Evolutionary conservation across 92 coral and sea anemone species (phyloP).

Genomic region (Epizoanthus scotinus): DNA sequence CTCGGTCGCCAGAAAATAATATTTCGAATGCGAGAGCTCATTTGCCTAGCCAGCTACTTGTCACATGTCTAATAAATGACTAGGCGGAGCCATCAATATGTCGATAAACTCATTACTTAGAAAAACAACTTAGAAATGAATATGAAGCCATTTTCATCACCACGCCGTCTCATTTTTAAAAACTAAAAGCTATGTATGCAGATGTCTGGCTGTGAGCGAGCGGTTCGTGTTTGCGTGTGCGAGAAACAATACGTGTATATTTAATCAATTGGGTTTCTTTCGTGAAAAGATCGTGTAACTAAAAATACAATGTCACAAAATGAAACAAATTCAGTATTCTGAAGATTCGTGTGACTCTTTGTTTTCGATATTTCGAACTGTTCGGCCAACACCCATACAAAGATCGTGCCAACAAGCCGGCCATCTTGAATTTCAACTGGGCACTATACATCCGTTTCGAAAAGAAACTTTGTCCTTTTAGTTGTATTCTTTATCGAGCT

Average conservation of each 20-base stretch:
- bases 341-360: neutral
- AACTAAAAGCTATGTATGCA: neutral
- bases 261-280: neutral
- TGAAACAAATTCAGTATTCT: neutral
- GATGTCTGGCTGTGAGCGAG: neutral
- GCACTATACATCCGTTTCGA: too few relatives aligned
- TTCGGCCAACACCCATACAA: neutral
- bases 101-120: conserved; percentile 22
- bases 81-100: conserved; percentile 8
- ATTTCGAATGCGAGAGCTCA: neutral
- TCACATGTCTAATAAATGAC: neutral
- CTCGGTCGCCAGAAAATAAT: neutral
- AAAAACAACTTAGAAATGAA: conserved; percentile 2
- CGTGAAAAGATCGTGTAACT: neutral
- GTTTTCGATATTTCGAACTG: neutral
- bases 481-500: too few relatives aligned
- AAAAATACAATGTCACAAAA: neutral
- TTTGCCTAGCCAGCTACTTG: conserved; percentile 18
- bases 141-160: neutral
- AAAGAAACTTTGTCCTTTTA: too few relatives aligned
- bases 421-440: neutral
- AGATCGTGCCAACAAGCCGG: neutral
- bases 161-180: neutral
- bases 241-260: neutral
- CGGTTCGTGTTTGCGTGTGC: neutral